Evolutionary conservation across 2,113 vertebrate species (phyloP).

Genomic region (Phyllostomus hastatus): DNA sequence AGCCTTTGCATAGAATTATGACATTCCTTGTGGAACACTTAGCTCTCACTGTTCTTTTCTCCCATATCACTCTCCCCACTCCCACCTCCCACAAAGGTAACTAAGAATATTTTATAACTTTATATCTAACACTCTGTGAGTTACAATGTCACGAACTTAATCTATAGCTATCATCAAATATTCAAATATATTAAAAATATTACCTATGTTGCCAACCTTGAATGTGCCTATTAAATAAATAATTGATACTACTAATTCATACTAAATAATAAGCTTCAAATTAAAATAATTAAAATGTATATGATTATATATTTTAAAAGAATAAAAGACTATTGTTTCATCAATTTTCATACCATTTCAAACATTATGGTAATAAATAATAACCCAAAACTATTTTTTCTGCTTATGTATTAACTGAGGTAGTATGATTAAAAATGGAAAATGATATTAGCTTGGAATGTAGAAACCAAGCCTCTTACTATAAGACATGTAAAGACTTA

Average conservation of each 20-base stretch:
- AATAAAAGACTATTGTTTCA: neutral
- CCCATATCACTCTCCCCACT: neutral
- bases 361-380: neutral
- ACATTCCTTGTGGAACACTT: neutral
- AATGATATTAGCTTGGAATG: neutral
- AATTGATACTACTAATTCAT: neutral
- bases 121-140: neutral
- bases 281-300: neutral
- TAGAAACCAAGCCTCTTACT: neutral
- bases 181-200: neutral
- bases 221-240: neutral
- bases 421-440: neutral
- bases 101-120: neutral
- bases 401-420: neutral
- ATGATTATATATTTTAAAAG: neutral
- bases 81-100: neutral
- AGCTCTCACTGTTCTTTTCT: neutral
- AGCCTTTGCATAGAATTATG: neutral
- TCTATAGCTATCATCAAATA: neutral
- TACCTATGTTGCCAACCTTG: neutral
- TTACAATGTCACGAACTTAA: neutral
- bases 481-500: neutral
- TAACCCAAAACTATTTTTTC: neutral
- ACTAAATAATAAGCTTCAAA: neutral
- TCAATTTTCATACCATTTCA: neutral